Evolutionary conservation across 2,888 invertebrate genomes (phyloP).

Genomic region (Limenitis camilla): DNA sequence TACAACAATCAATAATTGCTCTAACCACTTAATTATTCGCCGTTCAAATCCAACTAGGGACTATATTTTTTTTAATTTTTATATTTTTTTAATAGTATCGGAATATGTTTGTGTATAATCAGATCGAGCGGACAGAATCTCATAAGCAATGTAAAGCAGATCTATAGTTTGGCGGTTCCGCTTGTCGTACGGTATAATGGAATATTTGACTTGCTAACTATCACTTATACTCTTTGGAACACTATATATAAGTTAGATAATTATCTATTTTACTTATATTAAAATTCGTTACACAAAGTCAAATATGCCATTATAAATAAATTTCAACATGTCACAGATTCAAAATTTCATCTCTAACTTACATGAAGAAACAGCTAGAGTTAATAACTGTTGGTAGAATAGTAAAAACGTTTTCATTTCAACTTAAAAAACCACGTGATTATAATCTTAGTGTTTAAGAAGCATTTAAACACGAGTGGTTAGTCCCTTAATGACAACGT

Average conservation of each 20-base stretch:
- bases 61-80: background rate
- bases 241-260: too few relatives aligned
- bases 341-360: too few relatives aligned
- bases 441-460: too few relatives aligned
- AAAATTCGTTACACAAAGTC: too few relatives aligned
- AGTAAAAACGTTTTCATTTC: too few relatives aligned
- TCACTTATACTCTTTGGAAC: background rate
- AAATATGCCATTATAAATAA: too few relatives aligned
- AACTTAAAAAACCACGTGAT: too few relatives aligned
- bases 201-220: background rate
- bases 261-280: too few relatives aligned
- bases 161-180: background rate
- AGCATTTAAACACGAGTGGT: background rate
- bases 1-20: slow-evolving; percentile 49
- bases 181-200: background rate
- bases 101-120: background rate
- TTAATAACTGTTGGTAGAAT: too few relatives aligned
- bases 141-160: background rate
- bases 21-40: slow-evolving; percentile 28
- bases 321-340: too few relatives aligned
- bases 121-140: background rate
- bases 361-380: too few relatives aligned
- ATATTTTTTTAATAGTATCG: background rate
- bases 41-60: background rate
- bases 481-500: background rate